Base-by-base conservation (phyloP, 2,888 invertebrate genomes). In the Pediacus dermestoides region DNA sequence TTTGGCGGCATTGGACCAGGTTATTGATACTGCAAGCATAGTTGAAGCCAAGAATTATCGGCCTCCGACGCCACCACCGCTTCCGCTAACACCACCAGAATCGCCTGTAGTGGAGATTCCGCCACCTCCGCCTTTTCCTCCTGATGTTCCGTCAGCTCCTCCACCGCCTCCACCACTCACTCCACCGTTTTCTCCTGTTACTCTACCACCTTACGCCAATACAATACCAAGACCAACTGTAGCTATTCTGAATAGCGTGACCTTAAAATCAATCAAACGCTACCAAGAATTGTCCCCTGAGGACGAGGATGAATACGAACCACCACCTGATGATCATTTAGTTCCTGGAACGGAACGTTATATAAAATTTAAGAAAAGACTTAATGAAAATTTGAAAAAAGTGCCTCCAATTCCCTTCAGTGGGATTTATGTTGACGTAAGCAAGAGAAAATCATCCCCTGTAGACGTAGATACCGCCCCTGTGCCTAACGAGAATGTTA, bases 331-430 rank as follows among this genome's bases (percentile, higher is more conserved):
- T 6, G 44, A 44, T 27, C 55, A 60, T 44, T 32, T 60, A 14
- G 55, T 46, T 45, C 46, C 50, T 1, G 50, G 51, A 9, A 44
- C 57, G 4, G 47, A 45, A 3, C 48, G 57, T 37, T 54, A 52
- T 36, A 49, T 53, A 30, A 34, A 42, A 3, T 63, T 63, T 34
- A 42, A 39, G 33, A 44, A 50, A 35, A 46, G 48, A 28, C 47
- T 63, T 14, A 48, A 47, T 28, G 37, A 51, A 30, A 53, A 49
- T 31, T 37, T 60, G 11, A 43, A 47, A 31, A 46, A 32, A 14
- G 21, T 34, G 8, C 30, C 32, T 8, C 30, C 41, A 2, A 16
- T 40, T n/a, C 48, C 10, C 52, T 6, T 30, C 12, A 25, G 4
- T 25, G 25, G 4, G 4, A n/a, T 25, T 6, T 9, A 9, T 7